These are phyloP conservation scores for Drosophila anomelani DNA, from an alignment of 2,888 invertebrate genomes.

Conservation along the genomic window DNA sequence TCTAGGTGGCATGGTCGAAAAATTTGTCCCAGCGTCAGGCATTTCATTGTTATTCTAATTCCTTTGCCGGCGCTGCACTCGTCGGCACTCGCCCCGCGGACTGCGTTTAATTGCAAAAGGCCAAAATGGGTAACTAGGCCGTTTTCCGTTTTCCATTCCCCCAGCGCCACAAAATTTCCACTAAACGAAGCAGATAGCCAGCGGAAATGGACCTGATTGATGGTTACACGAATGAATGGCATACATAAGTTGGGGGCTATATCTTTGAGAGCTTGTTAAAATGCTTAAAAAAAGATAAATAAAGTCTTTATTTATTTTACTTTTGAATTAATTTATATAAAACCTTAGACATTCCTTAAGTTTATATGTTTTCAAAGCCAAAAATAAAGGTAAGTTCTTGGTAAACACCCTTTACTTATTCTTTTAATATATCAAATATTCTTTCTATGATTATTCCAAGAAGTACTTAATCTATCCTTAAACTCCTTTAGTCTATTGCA, in stretches of 20 bases:
- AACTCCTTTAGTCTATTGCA: slow-evolving; percentile 37
- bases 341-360: background rate
- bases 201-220: slow-evolving; percentile 53
- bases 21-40: slow-evolving; percentile 57
- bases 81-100: slow-evolving; percentile 36
- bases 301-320: background rate
- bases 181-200: slow-evolving; percentile 33
- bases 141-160: background rate
- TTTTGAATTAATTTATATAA: background rate
- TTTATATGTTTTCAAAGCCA: background rate
- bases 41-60: slow-evolving; percentile 77
- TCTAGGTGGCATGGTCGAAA: slow-evolving; percentile 33
- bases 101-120: slow-evolving; percentile 36
- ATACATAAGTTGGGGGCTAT: slow-evolving; percentile 24
- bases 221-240: slow-evolving; percentile 43
- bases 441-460: no score
- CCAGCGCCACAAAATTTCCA: slow-evolving; percentile 19
- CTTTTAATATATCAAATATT: background rate
- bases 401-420: background rate
- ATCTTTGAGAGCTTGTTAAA: background rate
- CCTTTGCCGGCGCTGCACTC: slow-evolving; percentile 45
- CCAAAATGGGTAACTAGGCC: slow-evolving; percentile 25
- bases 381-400: no score
- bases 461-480: background rate
- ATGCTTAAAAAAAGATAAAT: background rate